Conservation (phyloP, 2,888 invertebrate genomes). For the Drosophila dives region DNA sequence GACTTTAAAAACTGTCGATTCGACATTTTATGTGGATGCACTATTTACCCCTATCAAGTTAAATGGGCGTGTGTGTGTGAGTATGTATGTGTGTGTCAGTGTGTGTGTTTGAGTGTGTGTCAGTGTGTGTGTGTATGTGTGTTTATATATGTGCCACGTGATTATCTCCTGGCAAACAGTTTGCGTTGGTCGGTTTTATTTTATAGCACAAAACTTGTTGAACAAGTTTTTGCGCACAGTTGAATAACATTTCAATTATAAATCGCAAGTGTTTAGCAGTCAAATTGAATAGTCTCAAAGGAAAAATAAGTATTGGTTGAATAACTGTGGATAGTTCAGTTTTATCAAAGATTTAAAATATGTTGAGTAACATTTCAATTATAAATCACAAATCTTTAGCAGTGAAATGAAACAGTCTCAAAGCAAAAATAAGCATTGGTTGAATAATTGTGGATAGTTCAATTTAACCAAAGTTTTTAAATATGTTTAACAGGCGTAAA, state of each 20-base stretch:
- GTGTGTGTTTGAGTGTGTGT: background rate
- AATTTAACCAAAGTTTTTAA: no score
- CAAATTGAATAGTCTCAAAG: slow-evolving; percentile 3
- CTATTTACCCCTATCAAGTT: background rate
- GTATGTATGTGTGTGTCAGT: slow-evolving; percentile 1
- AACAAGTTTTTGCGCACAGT: slow-evolving; percentile 64
- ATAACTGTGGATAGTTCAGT: background rate
- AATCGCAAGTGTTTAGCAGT: slow-evolving; percentile 18
- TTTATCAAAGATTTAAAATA: no score
- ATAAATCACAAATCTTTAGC: slow-evolving; percentile 30
- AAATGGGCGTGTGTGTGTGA: background rate
- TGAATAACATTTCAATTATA: slow-evolving; percentile 68
- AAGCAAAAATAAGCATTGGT: slow-evolving; percentile 11
- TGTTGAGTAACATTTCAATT: slow-evolving; percentile 67
- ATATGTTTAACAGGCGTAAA: slow-evolving; percentile 17
- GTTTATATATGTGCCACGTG: slow-evolving; percentile 1
- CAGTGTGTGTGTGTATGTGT: background rate
- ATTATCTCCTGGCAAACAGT: slow-evolving; percentile 33
- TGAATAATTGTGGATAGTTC: background rate
- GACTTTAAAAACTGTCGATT: background rate
- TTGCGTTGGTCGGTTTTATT: slow-evolving; percentile 28
- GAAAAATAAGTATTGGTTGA: slow-evolving; percentile 7
- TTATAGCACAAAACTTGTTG: slow-evolving; percentile 30
- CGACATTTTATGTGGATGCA: background rate
- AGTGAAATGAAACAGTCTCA: slow-evolving; percentile 4